Evolutionary conservation across 1,140 invertebrate genomes (phyloP).

Genomic region (Bombyx mori): DNA sequence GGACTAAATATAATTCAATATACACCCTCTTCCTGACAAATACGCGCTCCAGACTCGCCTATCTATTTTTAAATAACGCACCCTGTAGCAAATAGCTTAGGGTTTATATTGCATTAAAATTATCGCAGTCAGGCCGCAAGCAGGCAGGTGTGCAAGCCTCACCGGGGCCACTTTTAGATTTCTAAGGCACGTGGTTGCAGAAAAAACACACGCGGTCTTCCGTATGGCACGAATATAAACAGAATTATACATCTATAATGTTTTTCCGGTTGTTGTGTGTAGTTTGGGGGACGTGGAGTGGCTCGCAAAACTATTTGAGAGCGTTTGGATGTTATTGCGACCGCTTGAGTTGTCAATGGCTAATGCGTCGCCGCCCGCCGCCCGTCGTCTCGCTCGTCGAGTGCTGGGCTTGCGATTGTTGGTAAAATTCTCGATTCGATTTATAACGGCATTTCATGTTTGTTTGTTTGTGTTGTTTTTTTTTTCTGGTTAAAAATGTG

Average conservation of each 20-base stretch:
- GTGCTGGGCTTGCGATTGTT: too few relatives aligned
- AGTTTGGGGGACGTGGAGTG: conserved; percentile 20
- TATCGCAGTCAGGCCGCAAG: not conserved
- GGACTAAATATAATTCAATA: conserved; percentile 65
- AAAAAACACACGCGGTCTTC: conserved; percentile 62
- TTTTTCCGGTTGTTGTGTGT: conserved; percentile 59
- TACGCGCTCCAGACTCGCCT: conserved; percentile 19
- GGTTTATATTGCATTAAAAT: conserved; percentile 1
- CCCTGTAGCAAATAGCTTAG: not conserved
- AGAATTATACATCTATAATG: conserved; percentile 62
- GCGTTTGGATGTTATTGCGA: too few relatives aligned
- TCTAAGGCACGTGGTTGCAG: conserved; percentile 55
- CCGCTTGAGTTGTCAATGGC: conserved; percentile 7
- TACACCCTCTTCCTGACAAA: conserved; percentile 67
- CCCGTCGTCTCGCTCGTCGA: too few relatives aligned
- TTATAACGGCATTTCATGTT: too few relatives aligned
- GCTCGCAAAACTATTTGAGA: conserved; percentile 3
- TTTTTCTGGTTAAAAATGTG: not conserved
- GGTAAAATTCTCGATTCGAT: too few relatives aligned
- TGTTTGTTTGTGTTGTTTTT: not conserved
- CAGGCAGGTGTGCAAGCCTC: conserved; percentile 55
- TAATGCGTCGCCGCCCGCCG: not conserved
- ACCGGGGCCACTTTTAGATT: conserved; percentile 51
- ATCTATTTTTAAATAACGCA: not conserved
- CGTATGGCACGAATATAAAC: conserved; percentile 62